A percentile compares a stretch with the other conserved stretches of the same genome.
phyloP scores from a whole-genome alignment of 2,888 invertebrate genomes.

The Marronus borbonicus region DNA sequence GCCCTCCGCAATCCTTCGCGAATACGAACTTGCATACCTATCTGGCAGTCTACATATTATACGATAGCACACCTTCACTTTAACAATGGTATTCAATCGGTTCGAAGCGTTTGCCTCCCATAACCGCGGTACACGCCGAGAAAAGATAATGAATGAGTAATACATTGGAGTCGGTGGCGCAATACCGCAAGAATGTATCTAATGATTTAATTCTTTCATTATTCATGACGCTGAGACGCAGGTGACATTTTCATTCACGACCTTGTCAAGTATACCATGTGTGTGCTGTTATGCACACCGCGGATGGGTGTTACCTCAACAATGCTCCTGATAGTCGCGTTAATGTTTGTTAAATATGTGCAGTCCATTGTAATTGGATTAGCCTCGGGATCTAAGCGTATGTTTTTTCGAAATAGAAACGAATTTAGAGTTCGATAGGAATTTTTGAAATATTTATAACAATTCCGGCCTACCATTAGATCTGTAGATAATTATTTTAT shows the following conservation, averaged over 20 bases:
- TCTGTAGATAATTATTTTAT: too few species aligned
- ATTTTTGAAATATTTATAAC: too few species aligned
- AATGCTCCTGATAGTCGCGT: neutral
- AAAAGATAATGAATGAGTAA: conserved; percentile 48
- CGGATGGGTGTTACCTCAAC: conserved; percentile 13
- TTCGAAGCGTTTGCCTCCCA: conserved; percentile 3
- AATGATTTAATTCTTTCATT: conserved; percentile 52
- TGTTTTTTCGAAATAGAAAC: too few species aligned
- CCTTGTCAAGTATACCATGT: conserved; percentile 55
- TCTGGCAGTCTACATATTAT: too few species aligned
- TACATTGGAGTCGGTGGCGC: conserved; percentile 46
- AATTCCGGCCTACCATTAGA: too few species aligned
- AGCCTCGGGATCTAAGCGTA: too few species aligned
- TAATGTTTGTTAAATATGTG: too few species aligned
- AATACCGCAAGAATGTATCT: conserved; percentile 51
- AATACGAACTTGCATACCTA: neutral
- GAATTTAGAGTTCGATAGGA: too few species aligned
- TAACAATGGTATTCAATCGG: conserved; percentile 21
- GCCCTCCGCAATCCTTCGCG: neutral
- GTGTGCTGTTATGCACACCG: conserved; percentile 9
- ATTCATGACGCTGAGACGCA: conserved; percentile 54
- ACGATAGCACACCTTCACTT: conserved; percentile 6
- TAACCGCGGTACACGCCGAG: neutral
- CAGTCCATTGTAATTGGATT: too few species aligned
- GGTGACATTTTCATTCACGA: conserved; percentile 60